Evolutionary conservation across 2,113 vertebrate species (phyloP).

Genomic region (Odontophorus gujanensis): DNA sequence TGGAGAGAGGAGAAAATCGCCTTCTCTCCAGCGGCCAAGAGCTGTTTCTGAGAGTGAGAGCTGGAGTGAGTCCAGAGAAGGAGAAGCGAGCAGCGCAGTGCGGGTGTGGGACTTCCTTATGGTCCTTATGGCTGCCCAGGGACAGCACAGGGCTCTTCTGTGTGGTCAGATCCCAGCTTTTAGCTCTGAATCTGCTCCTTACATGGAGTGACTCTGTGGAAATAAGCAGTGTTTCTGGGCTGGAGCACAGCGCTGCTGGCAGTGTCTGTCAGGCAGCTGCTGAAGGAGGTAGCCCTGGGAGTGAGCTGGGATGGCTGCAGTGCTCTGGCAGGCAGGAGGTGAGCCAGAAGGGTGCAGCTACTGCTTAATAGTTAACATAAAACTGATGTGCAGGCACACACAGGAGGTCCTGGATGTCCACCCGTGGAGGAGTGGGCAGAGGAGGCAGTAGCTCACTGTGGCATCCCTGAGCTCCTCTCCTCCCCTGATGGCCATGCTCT

Average conservation of each 20-base stretch:
- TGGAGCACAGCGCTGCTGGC: not conserved
- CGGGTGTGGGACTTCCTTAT: not conserved
- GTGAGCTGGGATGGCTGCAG: not conserved
- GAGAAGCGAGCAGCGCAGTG: not conserved
- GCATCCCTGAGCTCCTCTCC: not conserved
- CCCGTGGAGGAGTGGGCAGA: not conserved
- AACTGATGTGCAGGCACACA: not conserved
- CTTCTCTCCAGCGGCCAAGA: conserved; percentile 1
- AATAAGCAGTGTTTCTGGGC: not conserved
- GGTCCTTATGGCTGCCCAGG: not conserved
- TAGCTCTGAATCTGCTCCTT: not conserved
- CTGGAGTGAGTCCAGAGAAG: not conserved
- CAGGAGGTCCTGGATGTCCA: not conserved
- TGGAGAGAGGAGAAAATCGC: not conserved
- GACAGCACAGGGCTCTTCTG: not conserved
- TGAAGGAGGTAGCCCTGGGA: not conserved
- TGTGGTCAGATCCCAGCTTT: not conserved
- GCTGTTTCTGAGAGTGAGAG: conserved; percentile 12
- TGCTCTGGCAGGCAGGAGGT: not conserved
- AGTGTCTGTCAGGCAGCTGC: not conserved
- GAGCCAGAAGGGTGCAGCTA: not conserved
- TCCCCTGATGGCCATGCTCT: not conserved
- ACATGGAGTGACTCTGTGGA: not conserved
- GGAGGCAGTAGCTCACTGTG: not conserved
- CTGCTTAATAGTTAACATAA: not conserved